Conservation (phyloP, 2,113 vertebrate species). For the Urocitellus parryii region DNA sequence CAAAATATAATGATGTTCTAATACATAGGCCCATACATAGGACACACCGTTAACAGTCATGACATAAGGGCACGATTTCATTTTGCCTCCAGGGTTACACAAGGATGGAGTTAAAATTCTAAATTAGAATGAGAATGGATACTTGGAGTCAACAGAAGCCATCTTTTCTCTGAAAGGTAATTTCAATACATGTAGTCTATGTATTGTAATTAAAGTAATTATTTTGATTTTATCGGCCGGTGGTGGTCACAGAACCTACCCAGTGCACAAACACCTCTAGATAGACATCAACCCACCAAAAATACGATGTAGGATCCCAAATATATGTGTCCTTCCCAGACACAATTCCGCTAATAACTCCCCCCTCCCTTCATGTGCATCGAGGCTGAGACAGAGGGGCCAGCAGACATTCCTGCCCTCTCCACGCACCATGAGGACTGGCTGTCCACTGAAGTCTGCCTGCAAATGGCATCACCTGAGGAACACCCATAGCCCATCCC, state of each 20-base stretch:
- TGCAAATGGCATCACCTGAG: neutral
- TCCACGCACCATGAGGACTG: neutral
- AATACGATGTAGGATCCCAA: accelerated
- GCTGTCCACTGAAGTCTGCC: neutral
- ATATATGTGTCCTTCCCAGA: neutral
- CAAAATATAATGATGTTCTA: neutral
- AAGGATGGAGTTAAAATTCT: slow-evolving; percentile 41
- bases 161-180: neutral
- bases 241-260: neutral
- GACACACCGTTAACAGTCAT: neutral
- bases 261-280: neutral
- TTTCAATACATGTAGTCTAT: neutral
- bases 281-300: neutral
- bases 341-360: neutral
- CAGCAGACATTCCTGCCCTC: neutral
- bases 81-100: slow-evolving; percentile 7
- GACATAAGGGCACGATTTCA: neutral
- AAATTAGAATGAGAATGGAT: slow-evolving; percentile 5
- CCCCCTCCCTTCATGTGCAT: neutral
- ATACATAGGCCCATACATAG: neutral
- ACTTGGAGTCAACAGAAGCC: neutral
- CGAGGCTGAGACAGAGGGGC: neutral
- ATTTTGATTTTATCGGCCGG: neutral
- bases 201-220: neutral
- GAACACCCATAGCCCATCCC: neutral